These are phyloP conservation scores for Tethya wilhelma DNA, from an alignment of 37 sponge, comb jelly and placozoan genomes.

Conservation along the genomic window DNA sequence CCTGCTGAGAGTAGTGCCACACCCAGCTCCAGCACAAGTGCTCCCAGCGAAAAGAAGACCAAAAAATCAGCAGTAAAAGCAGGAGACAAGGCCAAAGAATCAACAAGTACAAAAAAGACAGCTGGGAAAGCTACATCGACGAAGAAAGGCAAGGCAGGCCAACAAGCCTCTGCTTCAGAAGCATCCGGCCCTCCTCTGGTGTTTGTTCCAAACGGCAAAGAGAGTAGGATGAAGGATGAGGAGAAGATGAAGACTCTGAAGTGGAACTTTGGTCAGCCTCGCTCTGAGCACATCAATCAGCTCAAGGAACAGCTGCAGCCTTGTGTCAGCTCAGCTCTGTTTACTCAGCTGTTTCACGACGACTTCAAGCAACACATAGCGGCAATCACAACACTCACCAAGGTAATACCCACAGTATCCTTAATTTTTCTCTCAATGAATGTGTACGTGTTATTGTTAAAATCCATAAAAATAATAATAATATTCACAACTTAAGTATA, in stretches of 20 bases:
- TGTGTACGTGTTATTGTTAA: too few relatives aligned
- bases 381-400: conserved; percentile 73
- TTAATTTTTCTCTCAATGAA: too few relatives aligned
- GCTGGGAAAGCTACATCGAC: too few relatives aligned
- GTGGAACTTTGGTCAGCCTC: conserved; percentile 87
- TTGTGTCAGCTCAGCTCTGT: conserved; percentile 67
- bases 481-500: too few relatives aligned
- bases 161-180: too few relatives aligned
- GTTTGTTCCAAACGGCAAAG: conserved; percentile 53
- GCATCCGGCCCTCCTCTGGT: conserved; percentile 36
- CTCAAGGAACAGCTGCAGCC: conserved; percentile 88
- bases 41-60: conserved; percentile 5
- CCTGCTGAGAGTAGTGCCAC: conserved; percentile 4
- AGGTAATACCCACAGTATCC: too few relatives aligned
- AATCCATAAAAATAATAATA: too few relatives aligned
- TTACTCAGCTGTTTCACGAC: conserved; percentile 79
- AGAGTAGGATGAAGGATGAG: conserved; percentile 76
- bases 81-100: background rate
- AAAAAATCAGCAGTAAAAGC: background rate
- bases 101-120: too few relatives aligned
- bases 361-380: conserved; percentile 90
- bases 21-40: too few relatives aligned
- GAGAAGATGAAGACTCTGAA: conserved; percentile 79
- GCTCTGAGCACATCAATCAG: conserved; percentile 89
- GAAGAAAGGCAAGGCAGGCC: conserved; percentile 1